Base-by-base conservation (phyloP, 1,140 invertebrate species). In the Panagrolaimus sp. region DNA sequence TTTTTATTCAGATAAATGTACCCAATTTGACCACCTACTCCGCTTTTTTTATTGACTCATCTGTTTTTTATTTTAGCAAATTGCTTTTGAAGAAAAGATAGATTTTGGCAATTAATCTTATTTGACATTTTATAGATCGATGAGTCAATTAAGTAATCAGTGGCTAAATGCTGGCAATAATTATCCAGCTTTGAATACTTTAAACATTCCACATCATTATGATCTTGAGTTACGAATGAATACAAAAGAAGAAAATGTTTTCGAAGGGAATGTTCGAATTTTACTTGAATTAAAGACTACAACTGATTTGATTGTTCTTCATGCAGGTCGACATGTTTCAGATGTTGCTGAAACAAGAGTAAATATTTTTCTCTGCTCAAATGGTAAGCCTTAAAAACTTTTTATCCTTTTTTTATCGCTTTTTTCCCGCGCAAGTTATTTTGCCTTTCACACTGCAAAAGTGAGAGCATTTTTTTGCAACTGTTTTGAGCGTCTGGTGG, bases 221-320 rank as follows among this genome's bases (percentile, higher is more conserved):
- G 51, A 57, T 25, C 27, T 57, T 9, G 51, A 57, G 8, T 57
- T 57, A 16, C 51, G 51, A 11, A 13, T 57, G 20, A 57, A 57
- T 27, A 57, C 20, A 20, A 57, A 57, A 57, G 51, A 57, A 11
- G 51, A 57, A 16, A 57, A 57, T 25, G 51, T 57, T 13, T 25
- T 57, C 20, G 51, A 57, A 57, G 51, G 51, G 9, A 57, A 11
- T 13, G n/a, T 27, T 57, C 51, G 51, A 25, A 57, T 57, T 57
- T 57, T 25, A 9, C 27, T 57, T 20, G 27, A 27, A 13, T 20
- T 27, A 1, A 20, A 57, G 20, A 57, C 20, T n/a, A 16, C 51
- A n/a, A 57, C 51, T 1, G 20, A 20, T 20, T 25, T 27, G 9
- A 13, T 57, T 13, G 51, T 57, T 11, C 16, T 57, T 20, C n/a